Conservation (phyloP, 2,797 vertebrate genomes). For the Neosilurus hyrtlii region DNA sequence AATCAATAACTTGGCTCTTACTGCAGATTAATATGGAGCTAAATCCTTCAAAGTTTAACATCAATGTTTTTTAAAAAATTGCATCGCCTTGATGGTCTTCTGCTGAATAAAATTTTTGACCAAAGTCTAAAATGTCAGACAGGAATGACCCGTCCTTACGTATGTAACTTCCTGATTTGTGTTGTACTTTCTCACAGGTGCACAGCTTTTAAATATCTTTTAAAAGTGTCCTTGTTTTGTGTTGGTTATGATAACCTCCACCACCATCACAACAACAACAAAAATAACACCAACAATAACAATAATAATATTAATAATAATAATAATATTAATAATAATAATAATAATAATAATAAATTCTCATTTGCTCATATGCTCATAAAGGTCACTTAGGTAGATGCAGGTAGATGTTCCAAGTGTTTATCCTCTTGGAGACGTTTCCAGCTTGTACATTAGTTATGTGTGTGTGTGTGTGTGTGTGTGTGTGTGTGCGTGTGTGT, state of each 20-base stretch:
- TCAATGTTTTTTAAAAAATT: conserved; percentile 28
- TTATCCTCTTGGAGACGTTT: no score
- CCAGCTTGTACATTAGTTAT: no score
- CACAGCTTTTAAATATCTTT: conserved; percentile 24
- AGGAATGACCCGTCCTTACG: conserved; percentile 52
- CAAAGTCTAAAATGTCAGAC: conserved; percentile 50
- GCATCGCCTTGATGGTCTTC: conserved; percentile 49
- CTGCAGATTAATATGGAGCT: neutral
- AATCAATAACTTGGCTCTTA: neutral
- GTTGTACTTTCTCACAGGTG: conserved; percentile 46
- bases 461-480: no score
- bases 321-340: neutral
- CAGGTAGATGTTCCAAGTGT: no score
- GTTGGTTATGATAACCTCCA: neutral
- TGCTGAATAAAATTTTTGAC: conserved; percentile 50
- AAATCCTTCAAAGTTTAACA: neutral
- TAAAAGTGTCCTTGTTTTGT: neutral
- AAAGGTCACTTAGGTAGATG: no score
- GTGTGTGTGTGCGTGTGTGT: no score
- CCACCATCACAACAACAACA: neutral
- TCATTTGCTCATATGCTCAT: neutral
- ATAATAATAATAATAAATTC: neutral
- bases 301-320: neutral
- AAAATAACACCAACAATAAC: neutral
- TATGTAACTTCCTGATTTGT: conserved; percentile 54